These are phyloP conservation scores for Drosophila orosa DNA, from an alignment of 1,140 invertebrate species.

Conservation along the genomic window DNA sequence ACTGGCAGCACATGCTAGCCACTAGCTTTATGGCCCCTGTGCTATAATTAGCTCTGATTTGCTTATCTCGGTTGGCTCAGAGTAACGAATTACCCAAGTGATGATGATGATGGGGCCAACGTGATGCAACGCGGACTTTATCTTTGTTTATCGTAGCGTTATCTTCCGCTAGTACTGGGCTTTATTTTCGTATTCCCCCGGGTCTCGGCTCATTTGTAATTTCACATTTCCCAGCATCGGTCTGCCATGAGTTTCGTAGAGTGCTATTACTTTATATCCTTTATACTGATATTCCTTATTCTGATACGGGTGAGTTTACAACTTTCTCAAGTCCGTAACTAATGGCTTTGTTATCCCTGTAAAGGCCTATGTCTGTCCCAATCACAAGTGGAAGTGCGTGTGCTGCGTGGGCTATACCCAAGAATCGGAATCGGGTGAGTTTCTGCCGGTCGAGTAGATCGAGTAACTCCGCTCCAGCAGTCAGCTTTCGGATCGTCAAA, in stretches of 20 bases:
- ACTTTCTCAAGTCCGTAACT: background rate
- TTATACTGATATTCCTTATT: constrained; percentile 49
- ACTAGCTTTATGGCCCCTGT: background rate
- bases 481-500: constrained; percentile 3
- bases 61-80: constrained; percentile 37
- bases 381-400: constrained; percentile 43
- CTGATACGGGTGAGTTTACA: constrained; percentile 40
- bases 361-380: constrained; percentile 46
- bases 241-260: constrained; percentile 49
- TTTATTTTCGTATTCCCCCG: constrained; percentile 11
- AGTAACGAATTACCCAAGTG: constrained; percentile 22
- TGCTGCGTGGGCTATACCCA: constrained; percentile 35
- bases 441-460: background rate
- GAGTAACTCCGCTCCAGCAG: constrained; percentile 5
- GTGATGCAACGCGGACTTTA: constrained; percentile 50
- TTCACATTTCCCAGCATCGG: constrained; percentile 11
- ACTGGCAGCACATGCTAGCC: constrained; percentile 21
- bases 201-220: constrained; percentile 29
- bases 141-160: constrained; percentile 41
- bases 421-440: constrained; percentile 40
- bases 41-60: constrained; percentile 51
- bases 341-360: background rate
- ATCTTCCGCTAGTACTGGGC: constrained; percentile 2
- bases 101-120: background rate
- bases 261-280: constrained; percentile 56